Conservation (phyloP, 2,113 vertebrate species). For the Hemichromis elongatus region DNA sequence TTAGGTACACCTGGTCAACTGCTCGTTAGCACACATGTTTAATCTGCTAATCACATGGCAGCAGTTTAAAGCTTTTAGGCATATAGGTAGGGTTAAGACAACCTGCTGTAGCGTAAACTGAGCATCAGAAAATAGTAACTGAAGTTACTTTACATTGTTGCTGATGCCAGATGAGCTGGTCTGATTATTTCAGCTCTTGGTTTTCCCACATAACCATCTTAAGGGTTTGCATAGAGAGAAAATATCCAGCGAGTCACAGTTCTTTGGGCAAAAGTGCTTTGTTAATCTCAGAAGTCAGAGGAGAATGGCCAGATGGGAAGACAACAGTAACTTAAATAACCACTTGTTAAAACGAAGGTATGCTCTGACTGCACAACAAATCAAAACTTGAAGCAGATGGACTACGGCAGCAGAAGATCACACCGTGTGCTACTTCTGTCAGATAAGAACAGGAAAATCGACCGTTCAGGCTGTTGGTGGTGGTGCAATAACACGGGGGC, state of each 20-base stretch:
- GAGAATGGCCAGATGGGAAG: not conserved
- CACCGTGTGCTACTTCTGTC: not conserved
- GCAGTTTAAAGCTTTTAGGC: no score
- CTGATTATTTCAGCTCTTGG: not conserved
- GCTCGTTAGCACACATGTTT: not conserved
- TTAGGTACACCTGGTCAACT: not conserved
- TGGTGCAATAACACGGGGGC: not conserved
- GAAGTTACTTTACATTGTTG: not conserved
- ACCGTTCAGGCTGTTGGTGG: not conserved
- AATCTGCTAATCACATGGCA: not conserved
- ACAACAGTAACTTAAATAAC: accelerated
- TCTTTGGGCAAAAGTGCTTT: not conserved
- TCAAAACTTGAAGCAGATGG: not conserved
- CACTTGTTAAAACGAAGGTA: not conserved
- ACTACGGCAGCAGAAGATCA: not conserved
- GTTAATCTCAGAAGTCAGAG: not conserved
- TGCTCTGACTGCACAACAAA: not conserved
- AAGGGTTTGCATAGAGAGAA: not conserved
- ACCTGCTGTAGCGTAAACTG: not conserved
- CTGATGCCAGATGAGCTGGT: not conserved
- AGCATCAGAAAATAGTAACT: not conserved
- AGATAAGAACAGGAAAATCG: not conserved
- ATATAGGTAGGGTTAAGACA: not conserved
- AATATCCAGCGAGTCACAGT: not conserved
- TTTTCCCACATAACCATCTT: not conserved